Evolutionary conservation across 1,140 invertebrate genomes (phyloP), one percentile per base, ranked within the genome.

Genomic region (Rhopalosiphum maidis): DNA sequence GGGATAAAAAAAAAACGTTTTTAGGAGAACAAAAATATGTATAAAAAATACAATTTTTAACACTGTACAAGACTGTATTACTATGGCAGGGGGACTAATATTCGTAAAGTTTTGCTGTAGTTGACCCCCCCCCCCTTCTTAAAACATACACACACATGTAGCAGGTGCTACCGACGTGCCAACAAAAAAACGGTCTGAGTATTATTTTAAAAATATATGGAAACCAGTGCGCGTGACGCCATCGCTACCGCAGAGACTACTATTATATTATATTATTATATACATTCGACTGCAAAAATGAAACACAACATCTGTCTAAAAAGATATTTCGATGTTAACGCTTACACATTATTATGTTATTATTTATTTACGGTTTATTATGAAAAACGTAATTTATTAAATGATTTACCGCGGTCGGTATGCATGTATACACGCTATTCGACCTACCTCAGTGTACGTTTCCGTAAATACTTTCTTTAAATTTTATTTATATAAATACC

Each of bases 61-160:
- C 41, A 25, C 85, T 46, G 43, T 25, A 46, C 4, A 15, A 9
- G 41, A 6, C 11, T 25, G 83, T 23, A 41, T 85, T 30, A 30
- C 5, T 18, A 4, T 18, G 83, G 6, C 0, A n/a, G 30, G 30
- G 30, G 30, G 46, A 48, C 86, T 35, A 30, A 88, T 88, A 88
- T 88, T 46, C 4, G 41, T 86, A 46, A 23, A 1, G 9, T 9
- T 68, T 89, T 11, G 35, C 22, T 55, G 48, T 21, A 89, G 88
- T 89, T 89, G 88, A 89, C 48, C 88, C 30, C 25, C 48, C 88
- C 30, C 25, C 60, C 60, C n/a, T 77, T n/a, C n/a, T n/a, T n/a
- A 77, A 77, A 77, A 77, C 60, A 77, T 6, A n/a, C 60, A 5
- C 35, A 55, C 25, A 89, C 23, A 15, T 30, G 41, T 22, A 37